These are phyloP conservation scores for Drosophila lini DNA, from an alignment of 1,140 invertebrate genomes.

Conservation along the genomic window DNA sequence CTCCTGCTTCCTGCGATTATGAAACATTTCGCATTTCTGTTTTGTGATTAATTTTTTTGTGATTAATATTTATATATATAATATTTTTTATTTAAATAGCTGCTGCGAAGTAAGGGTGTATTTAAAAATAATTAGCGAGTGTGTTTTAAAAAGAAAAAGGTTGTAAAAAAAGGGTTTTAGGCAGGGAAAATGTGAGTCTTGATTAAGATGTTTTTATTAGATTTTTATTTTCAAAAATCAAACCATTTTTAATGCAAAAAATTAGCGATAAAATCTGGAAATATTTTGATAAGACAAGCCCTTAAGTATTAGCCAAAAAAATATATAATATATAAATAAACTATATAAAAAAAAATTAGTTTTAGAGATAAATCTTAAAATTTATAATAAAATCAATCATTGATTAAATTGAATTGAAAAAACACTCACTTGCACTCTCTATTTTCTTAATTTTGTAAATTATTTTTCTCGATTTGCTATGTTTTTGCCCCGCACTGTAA, in stretches of 20 bases:
- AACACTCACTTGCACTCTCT: neutral
- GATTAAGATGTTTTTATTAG: no score
- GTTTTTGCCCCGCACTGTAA: neutral
- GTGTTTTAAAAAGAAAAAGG: no score
- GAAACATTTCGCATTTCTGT: constrained; percentile 63
- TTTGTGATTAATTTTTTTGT: constrained; percentile 54
- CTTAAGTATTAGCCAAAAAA: no score
- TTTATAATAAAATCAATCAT: no score
- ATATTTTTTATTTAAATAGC: constrained; percentile 13
- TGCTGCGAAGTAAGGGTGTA: neutral
- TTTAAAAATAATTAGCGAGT: no score
- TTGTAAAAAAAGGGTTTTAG: neutral
- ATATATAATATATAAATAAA: no score
- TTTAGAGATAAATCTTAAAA: no score
- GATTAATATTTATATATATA: neutral
- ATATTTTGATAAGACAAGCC: no score
- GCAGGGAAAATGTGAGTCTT: neutral
- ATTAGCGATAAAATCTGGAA: no score
- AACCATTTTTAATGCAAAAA: neutral
- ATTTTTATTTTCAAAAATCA: neutral
- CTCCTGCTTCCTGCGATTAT: constrained; percentile 34
- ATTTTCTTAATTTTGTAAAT: neutral
- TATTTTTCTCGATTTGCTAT: neutral
- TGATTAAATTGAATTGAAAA: no score
- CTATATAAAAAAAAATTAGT: no score